Evolutionary conservation across 1,140 invertebrate species (phyloP).

Genomic region (Alviniconcha marisindica): DNA sequence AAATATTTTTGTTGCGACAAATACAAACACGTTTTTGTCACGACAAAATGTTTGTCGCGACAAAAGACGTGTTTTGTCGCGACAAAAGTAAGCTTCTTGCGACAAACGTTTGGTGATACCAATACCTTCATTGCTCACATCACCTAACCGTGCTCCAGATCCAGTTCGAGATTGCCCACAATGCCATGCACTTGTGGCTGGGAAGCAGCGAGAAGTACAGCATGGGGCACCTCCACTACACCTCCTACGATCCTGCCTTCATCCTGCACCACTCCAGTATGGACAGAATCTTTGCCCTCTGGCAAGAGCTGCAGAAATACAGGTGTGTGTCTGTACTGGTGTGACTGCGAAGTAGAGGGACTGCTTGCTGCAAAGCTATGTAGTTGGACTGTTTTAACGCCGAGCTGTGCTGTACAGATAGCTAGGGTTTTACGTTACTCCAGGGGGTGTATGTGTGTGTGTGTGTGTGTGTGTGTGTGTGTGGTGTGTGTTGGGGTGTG

Average conservation of each 20-base stretch:
- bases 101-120: too few relatives aligned
- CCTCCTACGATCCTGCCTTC: conserved; percentile 54
- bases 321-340: conserved; percentile 6
- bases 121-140: too few relatives aligned
- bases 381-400: neutral
- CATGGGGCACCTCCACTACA: conserved; percentile 52
- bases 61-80: neutral
- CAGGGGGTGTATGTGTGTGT: too few relatives aligned
- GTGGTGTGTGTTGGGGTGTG: too few relatives aligned
- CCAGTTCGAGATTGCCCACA: conserved; percentile 54
- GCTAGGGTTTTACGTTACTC: too few relatives aligned
- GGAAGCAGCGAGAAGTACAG: conserved; percentile 46
- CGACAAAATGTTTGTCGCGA: neutral
- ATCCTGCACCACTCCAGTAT: conserved; percentile 50
- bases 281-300: conserved; percentile 51
- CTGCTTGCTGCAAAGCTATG: neutral
- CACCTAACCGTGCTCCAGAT: conserved; percentile 41
- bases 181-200: conserved; percentile 52
- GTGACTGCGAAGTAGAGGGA: neutral
- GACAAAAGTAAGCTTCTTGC: neutral
- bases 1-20: too few relatives aligned
- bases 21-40: too few relatives aligned
- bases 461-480: too few relatives aligned
- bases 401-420: neutral
- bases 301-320: conserved; percentile 53